Evolutionary conservation across 2,888 invertebrate genomes (phyloP).

Genomic region (Myopa testacea): DNA sequence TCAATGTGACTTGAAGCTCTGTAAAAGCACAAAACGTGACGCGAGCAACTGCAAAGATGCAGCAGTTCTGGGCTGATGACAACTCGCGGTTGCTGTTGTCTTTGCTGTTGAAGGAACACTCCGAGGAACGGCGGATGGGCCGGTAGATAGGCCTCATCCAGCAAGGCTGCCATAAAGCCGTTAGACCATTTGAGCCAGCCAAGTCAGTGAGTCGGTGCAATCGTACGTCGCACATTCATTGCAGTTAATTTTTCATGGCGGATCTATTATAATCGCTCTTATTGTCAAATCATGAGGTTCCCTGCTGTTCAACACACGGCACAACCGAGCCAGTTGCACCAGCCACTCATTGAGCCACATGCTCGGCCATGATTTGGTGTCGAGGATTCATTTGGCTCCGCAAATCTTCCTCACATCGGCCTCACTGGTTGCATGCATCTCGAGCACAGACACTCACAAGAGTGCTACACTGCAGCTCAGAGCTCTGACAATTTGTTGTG

Average conservation of each 20-base stretch:
- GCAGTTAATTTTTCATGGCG: constrained; percentile 21
- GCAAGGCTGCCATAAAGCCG: too few relatives aligned
- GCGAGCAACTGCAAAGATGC: constrained; percentile 50
- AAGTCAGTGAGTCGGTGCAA: neutral
- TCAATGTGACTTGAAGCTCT: neutral
- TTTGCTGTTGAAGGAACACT: constrained; percentile 21
- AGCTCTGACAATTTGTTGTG: constrained; percentile 11
- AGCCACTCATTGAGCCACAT: constrained; percentile 17
- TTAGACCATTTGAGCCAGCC: too few relatives aligned
- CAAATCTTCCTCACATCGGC: constrained; percentile 46
- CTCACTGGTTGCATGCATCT: constrained; percentile 27
- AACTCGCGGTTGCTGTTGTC: constrained; percentile 54
- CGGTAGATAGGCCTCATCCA: too few relatives aligned
- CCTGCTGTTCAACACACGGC: constrained; percentile 45
- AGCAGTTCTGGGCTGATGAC: constrained; percentile 43
- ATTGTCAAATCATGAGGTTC: constrained; percentile 65
- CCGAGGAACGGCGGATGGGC: neutral
- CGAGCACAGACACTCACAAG: neutral
- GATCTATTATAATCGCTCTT: constrained; percentile 51
- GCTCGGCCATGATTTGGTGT: constrained; percentile 50
- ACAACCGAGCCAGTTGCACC: neutral
- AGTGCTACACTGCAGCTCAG: neutral
- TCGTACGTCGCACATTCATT: neutral
- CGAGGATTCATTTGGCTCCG: constrained; percentile 49
- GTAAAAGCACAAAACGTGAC: constrained; percentile 22